phyloP scores from a whole-genome alignment of 2,888 invertebrate species.

The Agrypnus murinus region DNA sequence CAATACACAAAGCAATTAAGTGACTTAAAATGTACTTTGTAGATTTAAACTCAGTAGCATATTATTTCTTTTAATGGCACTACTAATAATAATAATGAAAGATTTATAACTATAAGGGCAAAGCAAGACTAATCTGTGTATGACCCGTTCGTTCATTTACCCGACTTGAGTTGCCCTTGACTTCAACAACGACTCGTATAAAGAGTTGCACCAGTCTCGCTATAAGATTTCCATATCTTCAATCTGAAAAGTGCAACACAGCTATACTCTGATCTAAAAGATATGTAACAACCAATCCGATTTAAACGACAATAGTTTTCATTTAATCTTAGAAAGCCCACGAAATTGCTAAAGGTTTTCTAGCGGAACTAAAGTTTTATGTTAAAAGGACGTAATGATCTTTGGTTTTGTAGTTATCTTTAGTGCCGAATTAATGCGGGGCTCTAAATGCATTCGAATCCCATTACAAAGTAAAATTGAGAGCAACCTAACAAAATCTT shows the following conservation, averaged over 20 bases:
- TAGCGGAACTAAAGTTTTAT: constrained; percentile 3
- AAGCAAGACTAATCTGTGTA: constrained; percentile 9
- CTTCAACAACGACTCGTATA: neutral
- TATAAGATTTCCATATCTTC: neutral
- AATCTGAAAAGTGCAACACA: neutral
- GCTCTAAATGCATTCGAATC: constrained; percentile 16
- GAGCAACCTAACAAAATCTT: constrained; percentile 19
- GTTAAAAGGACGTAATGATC: neutral
- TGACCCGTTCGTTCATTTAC: constrained; percentile 22
- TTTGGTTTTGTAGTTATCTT: constrained; percentile 31
- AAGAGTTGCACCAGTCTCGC: constrained; percentile 1
- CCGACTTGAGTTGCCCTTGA: constrained; percentile 20
- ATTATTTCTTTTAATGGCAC: constrained; percentile 5
- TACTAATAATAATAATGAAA: neutral
- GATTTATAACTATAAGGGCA: constrained; percentile 11
- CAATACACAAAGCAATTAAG: constrained; percentile 1
- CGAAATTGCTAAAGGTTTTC: neutral
- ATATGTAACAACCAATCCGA: neutral
- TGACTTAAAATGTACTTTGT: constrained; percentile 15
- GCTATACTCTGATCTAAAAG: neutral
- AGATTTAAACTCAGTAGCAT: neutral
- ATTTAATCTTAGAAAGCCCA: neutral
- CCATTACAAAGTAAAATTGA: constrained; percentile 7
- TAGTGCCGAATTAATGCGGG: constrained; percentile 19
- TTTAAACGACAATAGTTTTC: neutral